Conservation (phyloP, 2,113 vertebrate genomes). For the Alexandromys fortis region DNA sequence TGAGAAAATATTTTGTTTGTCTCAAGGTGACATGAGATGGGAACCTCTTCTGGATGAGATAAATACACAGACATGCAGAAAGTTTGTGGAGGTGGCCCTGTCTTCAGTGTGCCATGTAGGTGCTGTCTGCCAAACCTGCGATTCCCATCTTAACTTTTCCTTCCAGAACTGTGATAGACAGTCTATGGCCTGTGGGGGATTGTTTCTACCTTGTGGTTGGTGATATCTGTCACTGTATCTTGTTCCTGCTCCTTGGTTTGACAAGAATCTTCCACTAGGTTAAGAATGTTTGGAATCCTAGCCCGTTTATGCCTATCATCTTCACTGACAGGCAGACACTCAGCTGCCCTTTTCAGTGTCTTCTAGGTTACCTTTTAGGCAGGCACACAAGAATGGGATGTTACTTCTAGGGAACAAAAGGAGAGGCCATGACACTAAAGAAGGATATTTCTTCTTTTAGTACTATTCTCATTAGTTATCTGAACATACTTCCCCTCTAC, state of each 20-base stretch:
- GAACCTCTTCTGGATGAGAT: background rate
- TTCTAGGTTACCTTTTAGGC: background rate
- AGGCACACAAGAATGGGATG: background rate
- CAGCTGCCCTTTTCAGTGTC: slow-evolving; percentile 9
- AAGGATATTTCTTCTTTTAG: background rate
- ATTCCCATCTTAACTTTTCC: background rate
- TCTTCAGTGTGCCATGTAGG: background rate
- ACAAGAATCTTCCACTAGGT: slow-evolving; percentile 57
- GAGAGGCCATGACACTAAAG: background rate
- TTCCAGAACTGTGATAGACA: slow-evolving; percentile 61
- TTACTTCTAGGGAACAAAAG: slow-evolving; percentile 7
- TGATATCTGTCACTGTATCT: slow-evolving; percentile 60
- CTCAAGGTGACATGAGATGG: background rate
- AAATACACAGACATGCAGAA: background rate
- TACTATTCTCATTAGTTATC: background rate
- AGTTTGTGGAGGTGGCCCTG: background rate
- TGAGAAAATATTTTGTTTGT: background rate
- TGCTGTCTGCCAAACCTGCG: background rate
- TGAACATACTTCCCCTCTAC: background rate
- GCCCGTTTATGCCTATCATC: slow-evolving; percentile 60
- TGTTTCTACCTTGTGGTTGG: background rate
- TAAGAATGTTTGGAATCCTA: slow-evolving; percentile 42
- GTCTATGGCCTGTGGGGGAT: slow-evolving; percentile 51
- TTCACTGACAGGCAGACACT: slow-evolving; percentile 30
- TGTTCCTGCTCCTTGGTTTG: slow-evolving; percentile 64